Evolutionary conservation across 2,113 vertebrate genomes (phyloP), one percentile per base, ranked within the genome.

Genomic region (Ancistrus triradiatus): DNA sequence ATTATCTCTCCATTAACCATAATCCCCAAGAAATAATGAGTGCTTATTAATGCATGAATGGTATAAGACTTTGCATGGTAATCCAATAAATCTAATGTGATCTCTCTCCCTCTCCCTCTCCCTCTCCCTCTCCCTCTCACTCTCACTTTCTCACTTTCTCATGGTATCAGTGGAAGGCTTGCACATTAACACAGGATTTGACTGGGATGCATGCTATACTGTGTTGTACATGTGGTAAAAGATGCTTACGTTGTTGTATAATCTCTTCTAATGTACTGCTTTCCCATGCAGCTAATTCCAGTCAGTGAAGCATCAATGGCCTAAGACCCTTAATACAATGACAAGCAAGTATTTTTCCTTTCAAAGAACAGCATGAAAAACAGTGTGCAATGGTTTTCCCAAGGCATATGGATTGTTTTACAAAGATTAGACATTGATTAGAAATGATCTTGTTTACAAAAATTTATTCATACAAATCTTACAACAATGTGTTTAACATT

Each of bases 381-480:
- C n/a, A n/a, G n/a, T n/a, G n/a, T n/a, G n/a, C n/a, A n/a, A n/a
- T n/a, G n/a, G n/a, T n/a, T n/a, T n/a, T n/a, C n/a, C n/a, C n/a
- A n/a, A n/a, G n/a, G n/a, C n/a, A n/a, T n/a, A n/a, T n/a, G n/a
- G 43, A 58, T 69, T 65, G 59, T 65, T 82, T 85, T 40, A 14
- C 37, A 95, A 96, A 91, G 91, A 98, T 89, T 95, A 97, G 92
- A 97, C 95, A 84, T 85, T 70, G 65, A 82, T 86, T 78, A 70
- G 82, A 66, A 90, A 84, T 88, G 84, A 88, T 89, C 86, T 93
- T 94, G 93, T 94, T 95, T 97, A 95, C 89, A 97, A 94, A 97
- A 97, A 95, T 98, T 96, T 97, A 98, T 98, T 97, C 89, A 98
- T 98, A 97, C 93, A 98, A 98, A 97, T 91, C 91, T 93, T 95